These are phyloP conservation scores for Hyles vespertilio DNA, from an alignment of 1,140 invertebrate genomes.

Conservation along the genomic window DNA sequence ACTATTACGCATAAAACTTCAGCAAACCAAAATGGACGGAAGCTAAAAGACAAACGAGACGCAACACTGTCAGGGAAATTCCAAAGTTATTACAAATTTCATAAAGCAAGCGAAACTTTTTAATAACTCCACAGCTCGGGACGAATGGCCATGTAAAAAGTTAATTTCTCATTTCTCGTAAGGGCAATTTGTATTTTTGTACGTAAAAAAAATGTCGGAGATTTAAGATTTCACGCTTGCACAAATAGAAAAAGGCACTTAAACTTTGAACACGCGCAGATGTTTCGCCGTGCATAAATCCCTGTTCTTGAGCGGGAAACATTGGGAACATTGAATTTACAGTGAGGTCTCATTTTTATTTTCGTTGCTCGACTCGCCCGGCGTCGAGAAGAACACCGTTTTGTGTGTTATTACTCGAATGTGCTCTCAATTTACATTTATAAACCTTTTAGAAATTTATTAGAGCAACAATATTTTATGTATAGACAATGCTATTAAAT, in stretches of 20 bases:
- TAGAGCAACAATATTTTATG: no score
- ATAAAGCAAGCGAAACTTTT: slow-evolving; percentile 24
- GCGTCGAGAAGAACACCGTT: no score
- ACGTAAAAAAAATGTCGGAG: slow-evolving; percentile 6
- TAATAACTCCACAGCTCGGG: slow-evolving; percentile 25
- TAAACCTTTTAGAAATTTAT: no score
- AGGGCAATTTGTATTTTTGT: slow-evolving; percentile 18
- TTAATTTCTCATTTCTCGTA: slow-evolving; percentile 27
- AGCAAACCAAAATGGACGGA: slow-evolving; percentile 4
- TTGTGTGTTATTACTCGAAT: no score
- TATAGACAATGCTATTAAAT: no score
- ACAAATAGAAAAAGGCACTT: slow-evolving; percentile 1
- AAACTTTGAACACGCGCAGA: no score
- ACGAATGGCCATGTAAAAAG: slow-evolving; percentile 30
- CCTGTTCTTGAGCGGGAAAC: background rate
- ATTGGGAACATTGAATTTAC: background rate
- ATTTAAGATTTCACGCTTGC: slow-evolving; percentile 5
- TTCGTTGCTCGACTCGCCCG: no score
- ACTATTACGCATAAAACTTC: slow-evolving; percentile 6
- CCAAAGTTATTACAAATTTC: slow-evolving; percentile 27
- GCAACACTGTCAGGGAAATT: slow-evolving; percentile 13
- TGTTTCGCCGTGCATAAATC: no score
- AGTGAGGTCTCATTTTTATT: no score
- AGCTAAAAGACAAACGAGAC: slow-evolving; percentile 15
- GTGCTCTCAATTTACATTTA: no score